Conservation (phyloP, 2,113 vertebrate species). For the Grantiella picta region DNA sequence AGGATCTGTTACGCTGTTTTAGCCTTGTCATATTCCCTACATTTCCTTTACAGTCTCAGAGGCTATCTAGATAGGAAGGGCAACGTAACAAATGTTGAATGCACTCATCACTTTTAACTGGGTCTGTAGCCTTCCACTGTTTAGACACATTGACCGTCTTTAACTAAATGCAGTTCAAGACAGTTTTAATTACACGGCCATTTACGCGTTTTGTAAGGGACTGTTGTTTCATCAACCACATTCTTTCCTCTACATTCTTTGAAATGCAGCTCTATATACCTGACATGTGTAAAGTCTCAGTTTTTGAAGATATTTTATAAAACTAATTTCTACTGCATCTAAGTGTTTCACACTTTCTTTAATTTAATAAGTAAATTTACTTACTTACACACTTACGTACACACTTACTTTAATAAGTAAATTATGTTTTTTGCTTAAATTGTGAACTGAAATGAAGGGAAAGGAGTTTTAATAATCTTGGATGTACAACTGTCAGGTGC, state of each 20-base stretch:
- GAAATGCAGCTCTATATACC: neutral
- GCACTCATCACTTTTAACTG: neutral
- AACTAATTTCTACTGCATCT: neutral
- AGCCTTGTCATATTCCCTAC: neutral
- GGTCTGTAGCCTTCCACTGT: neutral
- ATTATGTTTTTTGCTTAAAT: neutral
- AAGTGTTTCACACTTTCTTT: neutral
- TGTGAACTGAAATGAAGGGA: neutral
- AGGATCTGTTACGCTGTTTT: neutral
- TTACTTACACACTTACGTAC: too few species aligned
- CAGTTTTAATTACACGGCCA: neutral
- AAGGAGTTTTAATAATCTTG: neutral
- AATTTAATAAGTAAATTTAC: neutral
- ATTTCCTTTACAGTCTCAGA: neutral
- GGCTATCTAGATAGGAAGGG: neutral
- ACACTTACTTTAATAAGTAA: neutral
- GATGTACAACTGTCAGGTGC: neutral
- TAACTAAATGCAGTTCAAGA: neutral
- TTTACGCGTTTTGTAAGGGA: neutral
- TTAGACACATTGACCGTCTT: neutral
- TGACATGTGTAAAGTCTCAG: neutral
- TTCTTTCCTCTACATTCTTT: neutral
- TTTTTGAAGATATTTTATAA: neutral
- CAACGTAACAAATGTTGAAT: neutral
- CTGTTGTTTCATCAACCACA: neutral